phyloP scores from a whole-genome alignment of 2,888 invertebrate species.

The Calliscelio sp. region DNA sequence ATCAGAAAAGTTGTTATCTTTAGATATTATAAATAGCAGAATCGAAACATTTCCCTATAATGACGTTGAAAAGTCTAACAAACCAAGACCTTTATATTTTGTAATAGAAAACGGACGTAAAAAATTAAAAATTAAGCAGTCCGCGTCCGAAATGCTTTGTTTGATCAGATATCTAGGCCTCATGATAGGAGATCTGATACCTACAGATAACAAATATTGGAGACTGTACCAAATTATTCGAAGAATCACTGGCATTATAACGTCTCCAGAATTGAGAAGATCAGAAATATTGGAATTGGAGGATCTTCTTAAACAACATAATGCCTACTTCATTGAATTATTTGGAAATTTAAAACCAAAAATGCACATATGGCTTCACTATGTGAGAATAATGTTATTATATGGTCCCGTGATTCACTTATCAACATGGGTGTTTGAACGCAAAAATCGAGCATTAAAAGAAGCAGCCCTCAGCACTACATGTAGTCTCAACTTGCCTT shows the following conservation, averaged over 20 bases:
- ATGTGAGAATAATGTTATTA: slow-evolving; percentile 37
- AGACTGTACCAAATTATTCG: slow-evolving; percentile 7
- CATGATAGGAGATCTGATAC: slow-evolving; percentile 8
- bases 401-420: slow-evolving; percentile 57
- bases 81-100: not conserved
- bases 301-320: not conserved
- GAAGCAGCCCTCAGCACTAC: slow-evolving; percentile 5
- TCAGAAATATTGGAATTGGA: not conserved
- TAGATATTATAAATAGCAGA: not conserved
- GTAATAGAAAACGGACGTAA: not conserved
- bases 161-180: slow-evolving; percentile 6
- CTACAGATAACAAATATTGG: not conserved
- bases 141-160: slow-evolving; percentile 1
- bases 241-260: not conserved
- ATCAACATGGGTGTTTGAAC: slow-evolving; percentile 51
- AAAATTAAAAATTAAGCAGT: slow-evolving; percentile 11
- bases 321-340: slow-evolving; percentile 29
- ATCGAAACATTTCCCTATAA: not conserved
- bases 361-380: slow-evolving; percentile 52
- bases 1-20: not conserved
- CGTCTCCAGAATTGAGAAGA: slow-evolving; percentile 11
- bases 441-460: slow-evolving; percentile 45
- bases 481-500: slow-evolving; percentile 11
- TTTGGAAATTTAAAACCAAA: slow-evolving; percentile 53
- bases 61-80: not conserved